phyloP scores from a whole-genome alignment of 1,140 invertebrate species.

The Stenopsyche tienmushanensis region DNA sequence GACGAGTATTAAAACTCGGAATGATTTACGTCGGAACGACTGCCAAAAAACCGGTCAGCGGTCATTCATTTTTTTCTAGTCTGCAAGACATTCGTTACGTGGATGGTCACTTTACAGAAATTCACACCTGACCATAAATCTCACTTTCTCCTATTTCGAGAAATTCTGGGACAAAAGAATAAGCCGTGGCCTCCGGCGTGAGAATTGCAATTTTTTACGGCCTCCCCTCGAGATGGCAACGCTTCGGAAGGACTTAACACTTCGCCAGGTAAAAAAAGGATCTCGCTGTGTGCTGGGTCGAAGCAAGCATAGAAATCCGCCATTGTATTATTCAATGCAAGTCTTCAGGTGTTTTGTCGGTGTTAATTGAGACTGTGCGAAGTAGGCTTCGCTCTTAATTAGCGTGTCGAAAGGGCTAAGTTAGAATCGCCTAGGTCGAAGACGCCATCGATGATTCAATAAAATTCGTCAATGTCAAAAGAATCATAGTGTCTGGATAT shows the following conservation, averaged over 20 bases:
- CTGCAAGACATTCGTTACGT: too few relatives aligned
- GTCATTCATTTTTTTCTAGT: too few relatives aligned
- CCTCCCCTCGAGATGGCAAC: constrained; percentile 20
- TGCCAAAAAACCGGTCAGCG: too few relatives aligned
- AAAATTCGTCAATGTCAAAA: too few relatives aligned
- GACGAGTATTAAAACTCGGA: too few relatives aligned
- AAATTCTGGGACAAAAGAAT: constrained; percentile 28
- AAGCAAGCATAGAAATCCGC: background rate
- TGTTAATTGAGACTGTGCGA: background rate
- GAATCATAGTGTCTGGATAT: too few relatives aligned
- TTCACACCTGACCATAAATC: too few relatives aligned
- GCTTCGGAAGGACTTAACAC: constrained; percentile 27
- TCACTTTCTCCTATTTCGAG: constrained; percentile 34
- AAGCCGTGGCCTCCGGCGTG: constrained; percentile 2
- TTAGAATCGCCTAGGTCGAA: background rate
- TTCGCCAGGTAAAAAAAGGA: constrained; percentile 31
- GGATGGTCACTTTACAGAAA: too few relatives aligned
- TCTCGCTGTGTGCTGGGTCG: background rate
- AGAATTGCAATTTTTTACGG: constrained; percentile 29
- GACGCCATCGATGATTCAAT: background rate
- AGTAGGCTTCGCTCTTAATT: background rate
- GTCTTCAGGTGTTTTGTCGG: background rate
- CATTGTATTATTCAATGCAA: background rate
- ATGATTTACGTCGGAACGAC: too few relatives aligned
- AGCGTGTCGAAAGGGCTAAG: background rate